Percentiles rank a stretch among this genome's conserved stretches.
Evolutionary conservation across 2,113 vertebrate species (phyloP).

Genomic region (Phasianus colchicus): DNA sequence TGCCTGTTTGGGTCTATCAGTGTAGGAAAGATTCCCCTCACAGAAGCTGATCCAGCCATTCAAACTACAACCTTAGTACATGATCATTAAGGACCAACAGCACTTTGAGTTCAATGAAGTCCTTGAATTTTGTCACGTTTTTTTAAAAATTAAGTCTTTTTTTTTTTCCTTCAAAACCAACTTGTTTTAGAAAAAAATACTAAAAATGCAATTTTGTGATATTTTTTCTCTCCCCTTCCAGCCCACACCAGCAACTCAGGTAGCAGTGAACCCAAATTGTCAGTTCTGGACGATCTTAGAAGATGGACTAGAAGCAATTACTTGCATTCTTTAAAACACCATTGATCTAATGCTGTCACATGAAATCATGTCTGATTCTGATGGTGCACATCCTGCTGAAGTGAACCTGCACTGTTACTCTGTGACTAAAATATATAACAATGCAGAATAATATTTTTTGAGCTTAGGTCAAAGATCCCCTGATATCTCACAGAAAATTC

Average conservation of each 20-base stretch:
- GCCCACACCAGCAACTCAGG: neutral
- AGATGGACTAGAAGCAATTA: slow-evolving; percentile 39
- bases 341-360: slow-evolving; percentile 61
- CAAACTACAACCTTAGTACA: neutral
- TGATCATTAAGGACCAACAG: neutral
- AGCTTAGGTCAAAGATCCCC: slow-evolving; percentile 42
- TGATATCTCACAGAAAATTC: slow-evolving; percentile 42
- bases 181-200: slow-evolving; percentile 1
- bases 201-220: slow-evolving; percentile 5
- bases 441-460: neutral
- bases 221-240: slow-evolving; percentile 13
- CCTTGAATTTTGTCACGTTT: neutral
- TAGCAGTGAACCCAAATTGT: slow-evolving; percentile 20
- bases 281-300: neutral
- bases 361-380: slow-evolving; percentile 2
- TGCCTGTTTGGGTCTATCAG: neutral
- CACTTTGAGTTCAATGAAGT: neutral
- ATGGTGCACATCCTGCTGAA: slow-evolving; percentile 15
- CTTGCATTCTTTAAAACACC: slow-evolving; percentile 26
- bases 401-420: slow-evolving; percentile 41
- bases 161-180: neutral
- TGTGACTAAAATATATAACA: neutral
- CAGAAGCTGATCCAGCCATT: neutral
- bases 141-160: neutral
- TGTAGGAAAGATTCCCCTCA: neutral